Base-by-base conservation (phyloP, 2,797 vertebrate species). In the Pyrocephalus nanus region DNA sequence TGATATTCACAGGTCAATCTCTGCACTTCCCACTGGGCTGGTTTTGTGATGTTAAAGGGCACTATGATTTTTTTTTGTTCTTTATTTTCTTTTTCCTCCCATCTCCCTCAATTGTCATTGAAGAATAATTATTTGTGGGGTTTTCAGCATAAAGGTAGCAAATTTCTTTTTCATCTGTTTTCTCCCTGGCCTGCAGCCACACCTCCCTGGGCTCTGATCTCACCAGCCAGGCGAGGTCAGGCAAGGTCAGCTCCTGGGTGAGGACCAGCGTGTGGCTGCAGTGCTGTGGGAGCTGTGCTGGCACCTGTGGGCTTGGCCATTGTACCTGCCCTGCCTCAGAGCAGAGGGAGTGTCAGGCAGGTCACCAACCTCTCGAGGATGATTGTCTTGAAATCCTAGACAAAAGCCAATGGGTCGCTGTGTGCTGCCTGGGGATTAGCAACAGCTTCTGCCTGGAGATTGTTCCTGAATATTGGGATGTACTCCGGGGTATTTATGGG, bases 121-220 rank as follows among this genome's bases (percentile, higher is more conserved):
- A 77, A 53, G 27, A 73, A 48, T 90, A 34, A 6, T 30, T 36
- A 11, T 64, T 65, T 48, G 11, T 61, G 34, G 62, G 30, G 15
- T 32, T 34, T 62, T 72, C 47, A 43, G 69, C 23, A 5, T 11
- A 30, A 29, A 43, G 36, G 42, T 23, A 23, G 11, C 11, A 47
- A 47, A n/a, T n/a, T n/a, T n/a, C n/a, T n/a, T n/a, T n/a, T n/a
- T n/a, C n/a, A n/a, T n/a, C 95, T 95, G 94, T 88, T 95, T 93
- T 74, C 65, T 60, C 43, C 22, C 69, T 92, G 91, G 86, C 93
- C 93, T 81, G 70, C 79, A 96, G 93, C 95, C 93, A 80, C 72
- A 60, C 9, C 69, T 80, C 69, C 73, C 34, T 8, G 34, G 78
- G 82, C 62, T 86, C 70, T 36, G 86, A 84, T 82, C 74, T 65